Evolutionary conservation across 1,140 invertebrate species (phyloP).

Genomic region (Cepaea nemoralis): DNA sequence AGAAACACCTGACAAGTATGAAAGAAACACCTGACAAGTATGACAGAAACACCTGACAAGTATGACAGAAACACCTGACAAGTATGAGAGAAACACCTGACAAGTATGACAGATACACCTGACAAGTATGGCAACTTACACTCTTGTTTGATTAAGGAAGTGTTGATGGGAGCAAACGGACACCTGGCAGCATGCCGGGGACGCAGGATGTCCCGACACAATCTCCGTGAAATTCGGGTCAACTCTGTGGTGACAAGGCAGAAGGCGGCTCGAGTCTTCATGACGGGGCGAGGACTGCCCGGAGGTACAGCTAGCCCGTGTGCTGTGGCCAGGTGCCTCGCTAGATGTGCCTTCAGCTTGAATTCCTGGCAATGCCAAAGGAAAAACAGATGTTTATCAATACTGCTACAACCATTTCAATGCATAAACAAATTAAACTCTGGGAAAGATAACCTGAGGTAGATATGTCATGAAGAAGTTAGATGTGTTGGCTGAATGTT

Average conservation of each 20-base stretch:
- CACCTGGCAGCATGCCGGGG: constrained; percentile 88
- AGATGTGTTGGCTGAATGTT: too few relatives aligned
- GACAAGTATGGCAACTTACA: constrained; percentile 64
- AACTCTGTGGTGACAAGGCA: constrained; percentile 89
- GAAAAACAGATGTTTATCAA: too few relatives aligned
- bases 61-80: too few relatives aligned
- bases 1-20: too few relatives aligned
- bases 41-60: too few relatives aligned
- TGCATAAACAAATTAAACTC: too few relatives aligned
- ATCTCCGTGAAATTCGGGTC: constrained; percentile 86
- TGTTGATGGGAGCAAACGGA: constrained; percentile 88
- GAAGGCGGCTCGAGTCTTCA: constrained; percentile 96
- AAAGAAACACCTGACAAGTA: too few relatives aligned
- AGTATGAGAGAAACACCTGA: too few relatives aligned
- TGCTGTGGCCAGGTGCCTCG: constrained; percentile 90
- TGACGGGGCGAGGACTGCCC: constrained; percentile 88
- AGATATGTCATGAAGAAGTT: too few relatives aligned
- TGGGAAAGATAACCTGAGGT: too few relatives aligned
- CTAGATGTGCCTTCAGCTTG: constrained; percentile 90
- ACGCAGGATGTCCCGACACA: constrained; percentile 86
- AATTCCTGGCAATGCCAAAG: constrained; percentile 81
- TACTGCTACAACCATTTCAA: too few relatives aligned
- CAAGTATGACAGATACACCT: too few relatives aligned
- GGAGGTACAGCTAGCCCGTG: constrained; percentile 82
- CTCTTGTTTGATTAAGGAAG: constrained; percentile 81